These are phyloP conservation scores for Vireo altiloquus DNA, from an alignment of 2,113 vertebrate species.

Conservation along the genomic window DNA sequence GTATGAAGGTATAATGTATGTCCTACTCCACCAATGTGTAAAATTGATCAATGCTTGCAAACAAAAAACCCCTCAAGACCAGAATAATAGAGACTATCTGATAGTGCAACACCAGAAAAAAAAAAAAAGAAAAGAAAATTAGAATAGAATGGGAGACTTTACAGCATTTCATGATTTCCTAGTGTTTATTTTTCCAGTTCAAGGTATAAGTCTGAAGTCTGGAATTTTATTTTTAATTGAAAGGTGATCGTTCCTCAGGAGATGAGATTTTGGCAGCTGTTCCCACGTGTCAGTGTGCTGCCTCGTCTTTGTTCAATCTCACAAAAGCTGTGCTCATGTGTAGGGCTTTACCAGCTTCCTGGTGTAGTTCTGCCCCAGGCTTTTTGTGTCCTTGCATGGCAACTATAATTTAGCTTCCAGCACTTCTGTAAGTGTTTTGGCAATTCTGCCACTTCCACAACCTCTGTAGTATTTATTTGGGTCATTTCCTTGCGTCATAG, in stretches of 20 bases:
- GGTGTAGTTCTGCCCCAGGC: background rate
- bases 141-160: background rate
- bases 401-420: background rate
- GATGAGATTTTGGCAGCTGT: background rate
- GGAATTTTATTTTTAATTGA: background rate
- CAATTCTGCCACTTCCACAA: background rate
- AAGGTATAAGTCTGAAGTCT: background rate
- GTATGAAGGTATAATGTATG: background rate
- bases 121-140: background rate
- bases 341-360: background rate
- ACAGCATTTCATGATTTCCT: background rate
- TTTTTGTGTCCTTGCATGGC: background rate
- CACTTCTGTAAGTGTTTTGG: background rate
- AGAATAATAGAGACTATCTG: background rate
- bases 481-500: background rate
- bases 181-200: background rate
- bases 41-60: background rate
- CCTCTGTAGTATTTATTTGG: background rate
- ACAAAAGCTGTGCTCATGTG: background rate
- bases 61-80: background rate
- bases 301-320: background rate
- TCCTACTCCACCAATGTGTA: background rate
- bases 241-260: background rate
- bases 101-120: background rate
- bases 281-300: fast-evolving